Conservation (phyloP, 2,888 invertebrate genomes). For the Erebia epiphron region DNA sequence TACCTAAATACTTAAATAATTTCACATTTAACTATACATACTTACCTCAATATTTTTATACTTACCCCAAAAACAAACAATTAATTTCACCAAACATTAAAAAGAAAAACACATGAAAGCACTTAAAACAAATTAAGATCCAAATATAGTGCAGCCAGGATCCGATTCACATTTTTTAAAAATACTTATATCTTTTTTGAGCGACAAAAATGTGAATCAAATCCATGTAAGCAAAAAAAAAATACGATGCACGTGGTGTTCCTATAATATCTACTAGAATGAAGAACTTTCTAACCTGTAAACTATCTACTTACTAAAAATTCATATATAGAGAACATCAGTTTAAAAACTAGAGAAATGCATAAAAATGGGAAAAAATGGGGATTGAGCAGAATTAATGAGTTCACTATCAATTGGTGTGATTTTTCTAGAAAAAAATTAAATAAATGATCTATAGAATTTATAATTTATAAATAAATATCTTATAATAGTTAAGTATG, state of each 20-base stretch:
- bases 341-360: conserved; percentile 27
- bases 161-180: no score
- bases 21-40: no score
- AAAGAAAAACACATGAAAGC: no score
- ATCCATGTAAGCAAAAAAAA: conserved; percentile 12
- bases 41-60: no score
- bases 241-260: conserved; percentile 15
- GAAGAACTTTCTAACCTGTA: conserved; percentile 3
- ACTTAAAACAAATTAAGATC: no score
- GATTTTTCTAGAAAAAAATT: conserved; percentile 39
- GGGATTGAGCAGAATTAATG: conserved; percentile 81
- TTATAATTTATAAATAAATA: no score
- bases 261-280: neutral
- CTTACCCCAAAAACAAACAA: no score
- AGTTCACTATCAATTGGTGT: conserved; percentile 62
- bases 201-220: neutral
- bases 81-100: no score
- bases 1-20: no score
- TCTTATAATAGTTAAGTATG: no score
- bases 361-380: conserved; percentile 69
- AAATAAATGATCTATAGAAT: neutral
- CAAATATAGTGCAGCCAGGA: no score
- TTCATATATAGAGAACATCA: conserved; percentile 2
- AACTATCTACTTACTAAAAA: neutral
- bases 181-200: no score